These are phyloP conservation scores for Gadus chalcogrammus DNA, from an alignment of 2,113 vertebrate species.

Conservation along the genomic window DNA sequence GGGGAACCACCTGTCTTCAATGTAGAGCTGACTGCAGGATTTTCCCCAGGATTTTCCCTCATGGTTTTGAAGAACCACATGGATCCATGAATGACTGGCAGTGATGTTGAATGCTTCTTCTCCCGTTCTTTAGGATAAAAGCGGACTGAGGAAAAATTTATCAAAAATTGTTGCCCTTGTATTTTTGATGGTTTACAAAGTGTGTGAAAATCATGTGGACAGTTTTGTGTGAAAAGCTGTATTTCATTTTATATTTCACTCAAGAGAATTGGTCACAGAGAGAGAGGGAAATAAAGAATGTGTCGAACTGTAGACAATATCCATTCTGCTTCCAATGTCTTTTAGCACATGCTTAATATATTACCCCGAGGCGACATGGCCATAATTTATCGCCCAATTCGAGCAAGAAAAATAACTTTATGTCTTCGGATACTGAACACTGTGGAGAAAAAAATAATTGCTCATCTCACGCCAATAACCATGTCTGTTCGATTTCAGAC, in stretches of 20 bases:
- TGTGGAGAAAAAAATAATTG: conserved; percentile 45
- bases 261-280: conserved; percentile 9
- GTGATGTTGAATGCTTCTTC: no score
- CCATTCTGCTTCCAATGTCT: conserved; percentile 12
- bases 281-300: conserved; percentile 9
- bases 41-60: conserved; percentile 11
- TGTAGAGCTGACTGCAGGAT: conserved; percentile 21
- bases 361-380: conserved; percentile 28
- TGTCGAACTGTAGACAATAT: conserved; percentile 13
- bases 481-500: conserved; percentile 57
- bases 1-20: conserved; percentile 10
- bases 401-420: conserved; percentile 46
- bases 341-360: conserved; percentile 42
- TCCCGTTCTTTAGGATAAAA: no score
- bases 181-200: conserved; percentile 28
- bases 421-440: conserved; percentile 40
- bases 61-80: no score
- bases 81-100: no score
- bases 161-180: no score
- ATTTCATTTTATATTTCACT: conserved; percentile 5
- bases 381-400: conserved; percentile 56
- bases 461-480: conserved; percentile 41
- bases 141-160: no score
- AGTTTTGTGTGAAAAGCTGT: conserved; percentile 37
- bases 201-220: conserved; percentile 36